Evolutionary conservation across 2,888 invertebrate species (phyloP).

Genomic region (Mimachlamys varia): DNA sequence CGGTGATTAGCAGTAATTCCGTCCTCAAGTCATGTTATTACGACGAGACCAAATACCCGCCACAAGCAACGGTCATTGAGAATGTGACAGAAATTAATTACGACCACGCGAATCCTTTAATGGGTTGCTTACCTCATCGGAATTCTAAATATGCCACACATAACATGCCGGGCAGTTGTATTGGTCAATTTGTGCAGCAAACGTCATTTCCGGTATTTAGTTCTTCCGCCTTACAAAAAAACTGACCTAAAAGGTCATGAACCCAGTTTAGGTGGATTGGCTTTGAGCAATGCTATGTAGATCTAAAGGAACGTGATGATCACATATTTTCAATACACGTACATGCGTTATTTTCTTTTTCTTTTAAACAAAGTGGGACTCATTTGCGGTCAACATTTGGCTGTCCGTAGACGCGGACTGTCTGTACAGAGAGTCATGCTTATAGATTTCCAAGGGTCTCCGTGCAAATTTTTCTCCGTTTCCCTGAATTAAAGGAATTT

Average conservation of each 20-base stretch:
- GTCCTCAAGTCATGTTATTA: conserved; percentile 10
- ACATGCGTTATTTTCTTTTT: not conserved
- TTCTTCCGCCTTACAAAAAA: not conserved
- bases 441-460: too few species aligned
- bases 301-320: not conserved
- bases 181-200: not conserved
- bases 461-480: too few species aligned
- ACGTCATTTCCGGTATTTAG: not conserved
- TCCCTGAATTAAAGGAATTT: too few species aligned
- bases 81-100: not conserved
- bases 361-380: not conserved
- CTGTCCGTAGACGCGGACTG: too few species aligned
- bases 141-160: not conserved
- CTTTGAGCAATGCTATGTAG: not conserved
- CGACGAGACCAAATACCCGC: not conserved
- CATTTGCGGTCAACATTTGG: too few species aligned
- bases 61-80: not conserved
- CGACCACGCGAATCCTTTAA: not conserved
- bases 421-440: too few species aligned
- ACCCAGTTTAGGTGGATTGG: not conserved
- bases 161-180: not conserved
- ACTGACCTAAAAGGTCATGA: conserved; percentile 2
- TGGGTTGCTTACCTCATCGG: not conserved
- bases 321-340: not conserved
- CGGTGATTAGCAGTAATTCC: not conserved